Evolutionary conservation across 2,113 vertebrate species (phyloP).

Genomic region (Alligator mississippiensis): DNA sequence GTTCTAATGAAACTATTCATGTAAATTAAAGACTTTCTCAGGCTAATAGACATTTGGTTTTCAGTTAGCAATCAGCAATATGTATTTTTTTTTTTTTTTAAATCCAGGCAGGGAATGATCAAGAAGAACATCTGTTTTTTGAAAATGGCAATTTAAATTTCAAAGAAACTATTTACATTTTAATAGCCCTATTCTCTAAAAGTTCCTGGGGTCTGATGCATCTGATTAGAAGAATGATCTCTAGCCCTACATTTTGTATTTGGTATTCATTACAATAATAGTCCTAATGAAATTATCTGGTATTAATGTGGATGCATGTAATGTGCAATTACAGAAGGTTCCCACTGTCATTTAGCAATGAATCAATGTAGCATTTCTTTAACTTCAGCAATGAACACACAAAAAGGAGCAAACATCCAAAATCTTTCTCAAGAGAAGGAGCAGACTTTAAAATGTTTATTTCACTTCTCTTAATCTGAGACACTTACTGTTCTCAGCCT

Average conservation of each 20-base stretch:
- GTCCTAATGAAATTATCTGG: conserved; percentile 51
- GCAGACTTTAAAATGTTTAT: neutral
- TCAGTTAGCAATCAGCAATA: neutral
- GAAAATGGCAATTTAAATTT: conserved; percentile 41
- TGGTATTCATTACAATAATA: conserved; percentile 28
- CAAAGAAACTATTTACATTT: conserved; percentile 47
- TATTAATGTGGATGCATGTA: conserved; percentile 31
- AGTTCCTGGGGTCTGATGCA: conserved; percentile 33
- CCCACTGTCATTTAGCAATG: conserved; percentile 7
- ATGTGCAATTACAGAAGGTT: conserved; percentile 23
- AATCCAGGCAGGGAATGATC: neutral
- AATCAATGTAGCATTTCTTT: conserved; percentile 10
- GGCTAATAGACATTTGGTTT: neutral
- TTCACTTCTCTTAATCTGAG: neutral
- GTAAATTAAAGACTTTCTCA: conserved; percentile 1
- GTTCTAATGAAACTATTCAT: neutral
- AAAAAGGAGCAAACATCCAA: neutral
- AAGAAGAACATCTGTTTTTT: conserved; percentile 26
- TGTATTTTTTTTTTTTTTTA: neutral
- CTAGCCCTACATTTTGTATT: conserved; percentile 25
- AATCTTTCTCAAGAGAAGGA: neutral
- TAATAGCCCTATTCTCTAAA: conserved; percentile 24
- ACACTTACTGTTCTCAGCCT: neutral
- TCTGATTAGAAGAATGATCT: conserved; percentile 52
- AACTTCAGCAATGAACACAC: conserved; percentile 23